Percentiles rank a stretch among this genome's conserved stretches.
These are phyloP conservation scores for Harpalus rubripes DNA, from an alignment of 2,888 invertebrate species.

Conservation along the genomic window DNA sequence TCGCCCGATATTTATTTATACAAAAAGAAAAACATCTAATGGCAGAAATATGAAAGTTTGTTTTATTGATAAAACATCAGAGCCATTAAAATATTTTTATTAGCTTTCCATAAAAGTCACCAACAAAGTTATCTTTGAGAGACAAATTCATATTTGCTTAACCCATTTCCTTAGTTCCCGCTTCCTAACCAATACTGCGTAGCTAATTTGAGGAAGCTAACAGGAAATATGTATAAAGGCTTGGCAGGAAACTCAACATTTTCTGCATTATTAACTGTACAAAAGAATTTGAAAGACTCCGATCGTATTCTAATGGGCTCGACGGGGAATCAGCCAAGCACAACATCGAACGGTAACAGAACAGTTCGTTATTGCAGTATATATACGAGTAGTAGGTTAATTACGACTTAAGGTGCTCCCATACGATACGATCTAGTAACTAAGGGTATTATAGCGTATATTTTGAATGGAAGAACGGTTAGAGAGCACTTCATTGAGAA, in stretches of 20 bases:
- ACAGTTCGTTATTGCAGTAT: not conserved
- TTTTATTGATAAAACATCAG: not conserved
- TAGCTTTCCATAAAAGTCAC: constrained; percentile 1
- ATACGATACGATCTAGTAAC: too few species aligned
- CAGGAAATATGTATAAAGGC: constrained; percentile 48
- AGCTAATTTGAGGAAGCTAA: constrained; percentile 26
- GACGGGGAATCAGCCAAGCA: constrained; percentile 12
- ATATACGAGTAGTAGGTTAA: not conserved
- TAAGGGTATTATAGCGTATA: too few species aligned
- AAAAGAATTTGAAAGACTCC: constrained; percentile 43
- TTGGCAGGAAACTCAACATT: constrained; percentile 54
- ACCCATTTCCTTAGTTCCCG: not conserved
- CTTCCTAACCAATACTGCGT: constrained; percentile 25
- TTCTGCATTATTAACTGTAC: constrained; percentile 52
- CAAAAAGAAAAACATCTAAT: not conserved
- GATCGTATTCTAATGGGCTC: constrained; percentile 32
- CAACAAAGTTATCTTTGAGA: constrained; percentile 3
- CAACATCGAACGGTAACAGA: not conserved
- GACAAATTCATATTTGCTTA: constrained; percentile 27
- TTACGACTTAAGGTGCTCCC: too few species aligned
- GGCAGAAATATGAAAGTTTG: not conserved
- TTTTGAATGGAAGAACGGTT: too few species aligned
- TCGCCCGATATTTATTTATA: not conserved
- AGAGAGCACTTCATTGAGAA: too few species aligned
- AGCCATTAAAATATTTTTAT: not conserved